Evolutionary conservation across 2,797 vertebrate genomes (phyloP).

Genomic region (Coranthus polyacanthus): DNA sequence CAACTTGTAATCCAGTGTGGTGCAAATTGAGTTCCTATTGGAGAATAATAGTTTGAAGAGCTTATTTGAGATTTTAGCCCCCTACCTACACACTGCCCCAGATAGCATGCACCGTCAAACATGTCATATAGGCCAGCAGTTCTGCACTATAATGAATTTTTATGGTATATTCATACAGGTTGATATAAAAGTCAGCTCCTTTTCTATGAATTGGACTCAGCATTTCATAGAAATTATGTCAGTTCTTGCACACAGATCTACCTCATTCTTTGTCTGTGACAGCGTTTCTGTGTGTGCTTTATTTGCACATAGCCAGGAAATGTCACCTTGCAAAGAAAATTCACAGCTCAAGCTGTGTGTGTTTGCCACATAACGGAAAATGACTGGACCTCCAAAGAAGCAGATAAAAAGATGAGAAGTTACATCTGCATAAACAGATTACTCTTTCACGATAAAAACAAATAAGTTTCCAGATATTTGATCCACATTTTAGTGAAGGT

Average conservation of each 20-base stretch:
- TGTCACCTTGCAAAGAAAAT: slow-evolving; percentile 84
- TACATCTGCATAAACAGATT: slow-evolving; percentile 78
- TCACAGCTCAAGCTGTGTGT: slow-evolving; percentile 85
- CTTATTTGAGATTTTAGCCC: slow-evolving; percentile 52
- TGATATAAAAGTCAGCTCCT: no score
- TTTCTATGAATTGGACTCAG: no score
- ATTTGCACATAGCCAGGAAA: slow-evolving; percentile 80
- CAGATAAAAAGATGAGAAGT: slow-evolving; percentile 76
- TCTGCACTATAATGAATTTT: background rate
- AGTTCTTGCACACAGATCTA: slow-evolving; percentile 29
- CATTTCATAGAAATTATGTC: slow-evolving; percentile 32
- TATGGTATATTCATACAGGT: no score
- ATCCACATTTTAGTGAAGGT: slow-evolving; percentile 10
- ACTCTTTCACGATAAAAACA: slow-evolving; percentile 51
- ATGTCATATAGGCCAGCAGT: no score
- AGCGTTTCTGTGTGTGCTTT: slow-evolving; percentile 66
- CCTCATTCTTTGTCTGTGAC: slow-evolving; percentile 64
- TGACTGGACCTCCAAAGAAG: slow-evolving; percentile 82
- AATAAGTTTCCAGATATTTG: slow-evolving; percentile 18
- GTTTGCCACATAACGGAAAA: slow-evolving; percentile 82
- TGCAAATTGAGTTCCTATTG: slow-evolving; percentile 78
- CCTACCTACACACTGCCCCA: background rate
- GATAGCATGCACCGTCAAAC: slow-evolving; percentile 13
- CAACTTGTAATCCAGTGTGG: slow-evolving; percentile 66
- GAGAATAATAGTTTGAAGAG: slow-evolving; percentile 56